Base-by-base conservation (phyloP, 2,797 vertebrate genomes). In the Argya squamiceps region DNA sequence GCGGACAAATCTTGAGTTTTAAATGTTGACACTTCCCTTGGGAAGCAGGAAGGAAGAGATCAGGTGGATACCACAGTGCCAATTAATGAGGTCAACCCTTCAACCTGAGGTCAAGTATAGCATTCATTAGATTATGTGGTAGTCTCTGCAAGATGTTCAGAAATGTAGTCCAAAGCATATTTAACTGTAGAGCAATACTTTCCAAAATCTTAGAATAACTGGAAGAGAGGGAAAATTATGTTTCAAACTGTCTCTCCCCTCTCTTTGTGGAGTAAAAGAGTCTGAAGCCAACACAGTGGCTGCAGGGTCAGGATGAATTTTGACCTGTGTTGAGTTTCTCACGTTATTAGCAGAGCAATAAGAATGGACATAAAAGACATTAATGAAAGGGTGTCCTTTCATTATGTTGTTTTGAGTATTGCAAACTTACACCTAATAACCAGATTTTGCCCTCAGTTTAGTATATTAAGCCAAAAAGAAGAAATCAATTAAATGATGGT, bases 21-120 rank as follows among this genome's bases (percentile, higher is more conserved):
- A 78, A 68, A 96, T 89, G 75, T 76, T 95, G 95, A 70, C 47
- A n/a, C 65, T 84, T 92, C 65, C 92, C 62, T 85, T 64, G 63
- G 84, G 69, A 94, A 91, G 65, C 47, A 94, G 79, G 85, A 94
- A 92, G 76, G 69, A 95, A 91, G 69, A 73, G 91, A 96, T 90
- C 91, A 92, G 82, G 71, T 4, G 4, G 69, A 55, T 91, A 96
- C 92, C 67, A 88, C 55, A 50, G 63, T 69, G 69, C 65, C 64
- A 91, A 22, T 92, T 91, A 89, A 91, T 78, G 89, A 89, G 84
- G 84, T 80, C 58, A 96, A 79, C 34, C 30, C 87, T 93, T 95
- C 95, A n/a, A n/a, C n/a, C n/a, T n/a, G n/a, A n/a, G n/a, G n/a
- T n/a, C n/a, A 88, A 93, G 71, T 83, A 73, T 26, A 92, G 81